These are phyloP conservation scores for Euborellia annulipes DNA, from an alignment of 1,140 invertebrate genomes.

Conservation along the genomic window DNA sequence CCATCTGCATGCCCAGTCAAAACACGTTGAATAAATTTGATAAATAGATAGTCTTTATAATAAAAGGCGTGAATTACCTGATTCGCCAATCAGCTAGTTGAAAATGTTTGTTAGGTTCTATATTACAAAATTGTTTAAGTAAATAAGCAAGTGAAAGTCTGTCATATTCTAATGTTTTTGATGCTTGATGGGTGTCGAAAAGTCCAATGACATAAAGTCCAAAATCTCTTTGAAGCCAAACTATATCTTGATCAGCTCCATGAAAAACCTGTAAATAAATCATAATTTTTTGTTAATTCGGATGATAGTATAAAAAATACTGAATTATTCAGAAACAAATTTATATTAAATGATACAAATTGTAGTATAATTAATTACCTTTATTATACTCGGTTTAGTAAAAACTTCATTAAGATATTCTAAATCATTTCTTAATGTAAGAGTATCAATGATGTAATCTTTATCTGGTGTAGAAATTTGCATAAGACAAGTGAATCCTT, in stretches of 20 bases:
- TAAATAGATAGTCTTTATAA: no score
- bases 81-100: slow-evolving; percentile 96
- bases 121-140: slow-evolving; percentile 59
- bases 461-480: slow-evolving; percentile 78
- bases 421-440: slow-evolving; percentile 66
- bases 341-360: background rate
- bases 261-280: slow-evolving; percentile 61
- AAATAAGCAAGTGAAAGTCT: slow-evolving; percentile 64
- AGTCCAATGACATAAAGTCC: slow-evolving; percentile 91
- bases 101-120: slow-evolving; percentile 74
- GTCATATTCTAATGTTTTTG: slow-evolving; percentile 53
- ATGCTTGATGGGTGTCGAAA: slow-evolving; percentile 90
- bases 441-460: slow-evolving; percentile 86
- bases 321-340: background rate
- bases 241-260: slow-evolving; percentile 74
- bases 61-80: slow-evolving; percentile 28
- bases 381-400: slow-evolving; percentile 78
- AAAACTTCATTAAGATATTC: slow-evolving; percentile 80
- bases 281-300: no score
- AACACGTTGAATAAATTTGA: no score
- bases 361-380: slow-evolving; percentile 40
- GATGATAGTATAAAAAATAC: background rate
- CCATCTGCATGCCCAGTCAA: no score
- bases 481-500: slow-evolving; percentile 81
- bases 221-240: slow-evolving; percentile 92